A percentile compares a stretch with the other conserved stretches of the same genome.
phyloP scores from a whole-genome alignment of 2,888 invertebrate species.

The Oligia latruncula region DNA sequence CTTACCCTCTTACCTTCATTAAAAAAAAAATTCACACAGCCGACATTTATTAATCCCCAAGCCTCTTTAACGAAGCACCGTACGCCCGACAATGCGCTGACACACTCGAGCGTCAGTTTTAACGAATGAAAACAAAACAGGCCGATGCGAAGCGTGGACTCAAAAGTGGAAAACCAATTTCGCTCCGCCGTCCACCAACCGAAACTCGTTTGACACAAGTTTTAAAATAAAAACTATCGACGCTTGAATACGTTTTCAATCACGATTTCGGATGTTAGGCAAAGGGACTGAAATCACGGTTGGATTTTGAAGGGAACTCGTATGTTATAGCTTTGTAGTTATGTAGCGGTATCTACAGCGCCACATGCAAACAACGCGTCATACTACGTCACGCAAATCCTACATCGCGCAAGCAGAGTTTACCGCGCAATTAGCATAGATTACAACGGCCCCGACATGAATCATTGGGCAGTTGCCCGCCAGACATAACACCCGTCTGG shows the following conservation, averaged over 20 bases:
- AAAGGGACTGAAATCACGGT: slow-evolving; percentile 39
- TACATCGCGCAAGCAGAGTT: too few species aligned
- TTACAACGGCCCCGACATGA: too few species aligned
- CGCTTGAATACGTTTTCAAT: slow-evolving; percentile 69
- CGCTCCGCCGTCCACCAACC: slow-evolving; percentile 67
- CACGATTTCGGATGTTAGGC: slow-evolving; percentile 47
- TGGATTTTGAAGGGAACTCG: slow-evolving; percentile 14
- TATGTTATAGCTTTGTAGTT: neutral
- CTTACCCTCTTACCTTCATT: slow-evolving; percentile 12
- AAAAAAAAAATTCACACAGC: slow-evolving; percentile 29
- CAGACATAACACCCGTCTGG: too few species aligned
- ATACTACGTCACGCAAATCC: too few species aligned
- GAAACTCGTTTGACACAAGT: slow-evolving; percentile 72
- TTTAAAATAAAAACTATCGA: slow-evolving; percentile 68
- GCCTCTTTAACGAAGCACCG: slow-evolving; percentile 46
- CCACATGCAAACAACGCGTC: too few species aligned
- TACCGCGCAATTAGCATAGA: too few species aligned
- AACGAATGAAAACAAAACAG: slow-evolving; percentile 71
- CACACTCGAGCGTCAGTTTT: slow-evolving; percentile 60
- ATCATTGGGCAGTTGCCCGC: too few species aligned
- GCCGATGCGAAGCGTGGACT: slow-evolving; percentile 65
- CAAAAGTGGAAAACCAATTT: slow-evolving; percentile 83
- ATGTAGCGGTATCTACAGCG: too few species aligned
- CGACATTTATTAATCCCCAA: slow-evolving; percentile 53
- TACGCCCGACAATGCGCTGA: slow-evolving; percentile 64